Evolutionary conservation across 2,113 vertebrate genomes (phyloP).

Genomic region (Varanus salvator): DNA sequence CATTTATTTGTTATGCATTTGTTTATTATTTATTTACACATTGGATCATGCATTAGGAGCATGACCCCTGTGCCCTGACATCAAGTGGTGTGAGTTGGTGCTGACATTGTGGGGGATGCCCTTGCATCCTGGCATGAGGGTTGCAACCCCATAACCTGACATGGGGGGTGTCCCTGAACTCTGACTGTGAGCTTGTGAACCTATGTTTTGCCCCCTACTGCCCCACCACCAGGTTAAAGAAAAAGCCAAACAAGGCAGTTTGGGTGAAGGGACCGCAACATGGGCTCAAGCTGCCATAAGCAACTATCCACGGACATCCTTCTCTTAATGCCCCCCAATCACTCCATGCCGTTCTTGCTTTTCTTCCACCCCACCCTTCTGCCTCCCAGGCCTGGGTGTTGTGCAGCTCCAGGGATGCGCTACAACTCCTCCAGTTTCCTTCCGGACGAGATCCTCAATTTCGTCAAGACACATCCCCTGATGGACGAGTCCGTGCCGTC

Average conservation of each 20-base stretch:
- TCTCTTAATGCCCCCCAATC: no score
- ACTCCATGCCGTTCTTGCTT: not conserved
- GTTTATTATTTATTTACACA: no score
- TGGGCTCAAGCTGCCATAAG: not conserved
- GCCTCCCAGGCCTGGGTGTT: constrained; percentile 87
- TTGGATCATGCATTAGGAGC: no score
- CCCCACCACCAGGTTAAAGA: not conserved
- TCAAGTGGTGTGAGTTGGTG: no score
- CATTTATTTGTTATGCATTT: no score
- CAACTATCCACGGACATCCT: not conserved
- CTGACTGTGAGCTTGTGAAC: no score
- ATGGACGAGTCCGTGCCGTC: constrained; percentile 94
- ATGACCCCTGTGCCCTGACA: no score
- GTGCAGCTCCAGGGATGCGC: constrained; percentile 85
- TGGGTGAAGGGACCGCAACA: not conserved
- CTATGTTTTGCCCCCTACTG: no score
- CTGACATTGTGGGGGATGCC: no score
- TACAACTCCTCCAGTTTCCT: constrained; percentile 93
- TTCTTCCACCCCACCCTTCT: accelerated
- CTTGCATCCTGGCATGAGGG: no score
- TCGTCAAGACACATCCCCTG: constrained; percentile 94
- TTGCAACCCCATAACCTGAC: no score
- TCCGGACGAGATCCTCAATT: constrained; percentile 95
- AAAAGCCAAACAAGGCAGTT: not conserved
- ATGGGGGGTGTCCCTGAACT: no score